Percentiles rank a stretch among this genome's conserved stretches.
Conservation (phyloP, 1,140 invertebrate genomes). For the Sitophilus oryzae region DNA sequence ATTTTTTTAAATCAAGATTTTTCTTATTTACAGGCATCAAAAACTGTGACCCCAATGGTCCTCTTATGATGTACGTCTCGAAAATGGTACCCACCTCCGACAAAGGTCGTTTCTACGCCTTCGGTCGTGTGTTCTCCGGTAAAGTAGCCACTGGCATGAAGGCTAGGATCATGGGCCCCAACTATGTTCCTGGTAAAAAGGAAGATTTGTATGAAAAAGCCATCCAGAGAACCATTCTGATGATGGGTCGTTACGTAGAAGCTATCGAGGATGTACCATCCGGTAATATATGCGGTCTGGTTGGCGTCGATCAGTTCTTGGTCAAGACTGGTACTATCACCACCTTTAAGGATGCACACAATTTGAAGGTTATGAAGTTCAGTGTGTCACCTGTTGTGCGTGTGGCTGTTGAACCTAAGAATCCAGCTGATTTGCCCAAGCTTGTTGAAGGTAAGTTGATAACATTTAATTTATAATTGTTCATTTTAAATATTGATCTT, state of each 20-base stretch:
- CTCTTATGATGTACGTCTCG: slow-evolving; percentile 99
- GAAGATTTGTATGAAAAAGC: slow-evolving; percentile 99
- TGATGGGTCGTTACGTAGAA: slow-evolving; percentile 99
- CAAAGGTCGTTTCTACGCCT: slow-evolving; percentile 99
- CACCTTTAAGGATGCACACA: slow-evolving; percentile 98
- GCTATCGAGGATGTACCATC: slow-evolving; percentile 99
- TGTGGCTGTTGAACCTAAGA: slow-evolving; percentile 98
- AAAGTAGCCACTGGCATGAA: slow-evolving; percentile 92
- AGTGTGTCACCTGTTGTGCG: slow-evolving; percentile 98
- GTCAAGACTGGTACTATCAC: slow-evolving; percentile 99
- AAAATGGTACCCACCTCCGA: slow-evolving; percentile 99
- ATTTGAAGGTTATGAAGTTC: slow-evolving; percentile 99
- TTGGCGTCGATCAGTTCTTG: slow-evolving; percentile 99
- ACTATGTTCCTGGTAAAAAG: slow-evolving; percentile 96
- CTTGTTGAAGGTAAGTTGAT: slow-evolving; percentile 78
- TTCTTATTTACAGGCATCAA: slow-evolving; percentile 45
- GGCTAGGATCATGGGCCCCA: slow-evolving; percentile 97
- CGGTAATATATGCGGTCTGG: slow-evolving; percentile 99
- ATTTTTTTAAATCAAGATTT: neutral
- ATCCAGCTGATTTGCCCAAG: slow-evolving; percentile 98
- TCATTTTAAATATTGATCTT: too few species aligned
- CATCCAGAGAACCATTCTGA: slow-evolving; percentile 98
- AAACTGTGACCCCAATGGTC: slow-evolving; percentile 92
- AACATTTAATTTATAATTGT: neutral
- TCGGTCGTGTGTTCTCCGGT: slow-evolving; percentile 99